Percentiles rank a stretch among this genome's conserved stretches.
Evolutionary conservation across 2,888 invertebrate genomes (phyloP).

Genomic region (Priocnemis perturbator): DNA sequence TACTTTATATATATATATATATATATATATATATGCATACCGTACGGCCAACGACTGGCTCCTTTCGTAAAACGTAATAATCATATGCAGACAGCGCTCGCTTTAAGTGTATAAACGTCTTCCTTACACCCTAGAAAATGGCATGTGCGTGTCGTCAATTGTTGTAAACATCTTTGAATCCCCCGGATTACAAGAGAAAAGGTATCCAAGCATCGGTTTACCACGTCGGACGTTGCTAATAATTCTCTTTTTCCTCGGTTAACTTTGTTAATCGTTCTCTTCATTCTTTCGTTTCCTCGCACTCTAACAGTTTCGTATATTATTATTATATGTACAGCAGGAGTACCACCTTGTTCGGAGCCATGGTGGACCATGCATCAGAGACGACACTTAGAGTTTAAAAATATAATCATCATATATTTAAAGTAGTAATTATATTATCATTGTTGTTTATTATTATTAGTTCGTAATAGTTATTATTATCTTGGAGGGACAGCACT

Average conservation of each 20-base stretch:
- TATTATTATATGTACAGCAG: constrained; percentile 67
- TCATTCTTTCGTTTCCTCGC: constrained; percentile 20
- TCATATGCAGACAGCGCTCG: constrained; percentile 62
- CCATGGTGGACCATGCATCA: constrained; percentile 66
- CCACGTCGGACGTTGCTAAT: constrained; percentile 40
- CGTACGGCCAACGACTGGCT: not conserved
- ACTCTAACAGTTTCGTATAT: constrained; percentile 67
- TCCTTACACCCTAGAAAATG: constrained; percentile 59
- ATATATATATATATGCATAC: not conserved
- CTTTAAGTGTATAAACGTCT: constrained; percentile 40
- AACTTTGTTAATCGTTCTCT: too few relatives aligned
- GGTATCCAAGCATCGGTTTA: constrained; percentile 22
- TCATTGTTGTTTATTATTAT: constrained; percentile 60
- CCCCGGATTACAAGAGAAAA: constrained; percentile 50
- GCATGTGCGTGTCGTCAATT: constrained; percentile 58
- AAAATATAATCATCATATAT: constrained; percentile 75
- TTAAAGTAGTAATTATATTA: constrained; percentile 67
- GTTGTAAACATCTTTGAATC: constrained; percentile 27
- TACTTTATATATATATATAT: too few relatives aligned
- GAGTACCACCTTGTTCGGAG: constrained; percentile 53
- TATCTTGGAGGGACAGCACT: constrained; percentile 74
- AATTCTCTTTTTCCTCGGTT: constrained; percentile 29
- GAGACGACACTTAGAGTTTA: constrained; percentile 75
- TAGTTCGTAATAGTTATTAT: constrained; percentile 66
- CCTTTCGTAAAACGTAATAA: constrained; percentile 57